Evolutionary conservation across 2,888 invertebrate species (phyloP).

Genomic region (Nymphalis c-album): DNA sequence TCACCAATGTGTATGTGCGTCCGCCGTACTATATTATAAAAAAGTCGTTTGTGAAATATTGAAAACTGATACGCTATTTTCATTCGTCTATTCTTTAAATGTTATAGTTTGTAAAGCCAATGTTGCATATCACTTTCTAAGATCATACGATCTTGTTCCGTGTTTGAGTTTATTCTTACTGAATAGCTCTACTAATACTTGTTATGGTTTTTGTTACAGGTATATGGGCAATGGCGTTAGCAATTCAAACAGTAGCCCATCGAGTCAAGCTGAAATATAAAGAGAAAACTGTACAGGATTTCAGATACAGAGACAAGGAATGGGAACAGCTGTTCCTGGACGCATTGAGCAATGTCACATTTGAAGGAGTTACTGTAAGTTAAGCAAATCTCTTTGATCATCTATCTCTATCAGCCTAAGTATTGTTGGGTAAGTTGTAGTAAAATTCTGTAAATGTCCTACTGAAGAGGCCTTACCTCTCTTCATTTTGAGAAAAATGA

Average conservation of each 20-base stretch:
- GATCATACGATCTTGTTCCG: no score
- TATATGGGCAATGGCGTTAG: conserved; percentile 98
- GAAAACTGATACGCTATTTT: no score
- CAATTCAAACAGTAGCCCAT: conserved; percentile 94
- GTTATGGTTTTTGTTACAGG: conserved; percentile 51
- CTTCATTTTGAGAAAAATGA: no score
- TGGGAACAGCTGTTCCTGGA: conserved; percentile 94
- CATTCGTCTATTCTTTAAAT: no score
- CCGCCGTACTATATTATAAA: no score
- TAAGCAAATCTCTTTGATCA: background rate
- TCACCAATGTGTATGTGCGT: no score
- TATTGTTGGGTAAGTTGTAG: background rate
- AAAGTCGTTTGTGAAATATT: no score
- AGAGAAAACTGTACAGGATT: conserved; percentile 90
- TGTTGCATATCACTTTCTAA: no score
- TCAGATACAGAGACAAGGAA: conserved; percentile 90
- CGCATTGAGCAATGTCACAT: conserved; percentile 94
- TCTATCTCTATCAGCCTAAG: no score
- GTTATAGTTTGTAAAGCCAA: no score
- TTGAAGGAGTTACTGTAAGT: conserved; percentile 93
- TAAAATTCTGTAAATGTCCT: background rate
- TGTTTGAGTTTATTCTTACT: background rate
- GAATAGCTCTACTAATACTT: background rate
- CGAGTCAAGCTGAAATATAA: conserved; percentile 85
- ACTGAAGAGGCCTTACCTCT: no score